Percentiles rank a stretch among this genome's conserved stretches.
phyloP scores from a whole-genome alignment of 2,888 invertebrate species.

The Amphiduros pacificus region DNA sequence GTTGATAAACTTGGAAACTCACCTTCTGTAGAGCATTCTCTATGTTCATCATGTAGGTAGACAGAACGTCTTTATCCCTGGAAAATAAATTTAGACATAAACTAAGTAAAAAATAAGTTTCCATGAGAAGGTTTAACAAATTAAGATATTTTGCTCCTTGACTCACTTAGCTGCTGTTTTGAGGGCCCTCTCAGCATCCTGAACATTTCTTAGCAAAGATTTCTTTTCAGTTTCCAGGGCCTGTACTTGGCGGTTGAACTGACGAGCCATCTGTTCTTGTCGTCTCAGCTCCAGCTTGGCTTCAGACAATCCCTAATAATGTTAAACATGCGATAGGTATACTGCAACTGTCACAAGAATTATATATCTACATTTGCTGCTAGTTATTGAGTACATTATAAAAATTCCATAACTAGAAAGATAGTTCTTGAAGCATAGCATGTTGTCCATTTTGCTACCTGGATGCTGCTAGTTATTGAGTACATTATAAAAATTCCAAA shows the following conservation, averaged over 20 bases:
- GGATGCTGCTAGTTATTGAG: too few species aligned
- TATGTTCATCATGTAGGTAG: conserved; percentile 45
- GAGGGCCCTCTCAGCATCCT: conserved; percentile 54
- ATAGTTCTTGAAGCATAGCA: too few species aligned
- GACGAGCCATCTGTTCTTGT: conserved; percentile 49
- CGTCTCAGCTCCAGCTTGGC: conserved; percentile 42
- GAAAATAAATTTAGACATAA: conserved; percentile 12
- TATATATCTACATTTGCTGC: too few species aligned
- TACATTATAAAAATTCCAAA: not conserved
- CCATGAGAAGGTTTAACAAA: not conserved
- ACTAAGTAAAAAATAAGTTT: not conserved
- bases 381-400: too few species aligned
- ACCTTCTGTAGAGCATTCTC: conserved; percentile 49
- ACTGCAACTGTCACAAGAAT: too few species aligned
- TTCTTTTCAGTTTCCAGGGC: conserved; percentile 44
- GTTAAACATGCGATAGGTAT: not conserved
- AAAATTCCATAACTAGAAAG: too few species aligned
- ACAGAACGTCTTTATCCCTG: conserved; percentile 51
- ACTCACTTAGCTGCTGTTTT: conserved; percentile 46
- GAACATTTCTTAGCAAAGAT: conserved; percentile 42
- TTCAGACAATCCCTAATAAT: conserved; percentile 43
- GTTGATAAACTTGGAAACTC: too few species aligned
- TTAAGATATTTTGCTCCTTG: too few species aligned
- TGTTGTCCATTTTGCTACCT: too few species aligned
- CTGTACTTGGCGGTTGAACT: conserved; percentile 45